Evolutionary conservation across 2,113 vertebrate genomes (phyloP).

Genomic region (Promerops cafer): DNA sequence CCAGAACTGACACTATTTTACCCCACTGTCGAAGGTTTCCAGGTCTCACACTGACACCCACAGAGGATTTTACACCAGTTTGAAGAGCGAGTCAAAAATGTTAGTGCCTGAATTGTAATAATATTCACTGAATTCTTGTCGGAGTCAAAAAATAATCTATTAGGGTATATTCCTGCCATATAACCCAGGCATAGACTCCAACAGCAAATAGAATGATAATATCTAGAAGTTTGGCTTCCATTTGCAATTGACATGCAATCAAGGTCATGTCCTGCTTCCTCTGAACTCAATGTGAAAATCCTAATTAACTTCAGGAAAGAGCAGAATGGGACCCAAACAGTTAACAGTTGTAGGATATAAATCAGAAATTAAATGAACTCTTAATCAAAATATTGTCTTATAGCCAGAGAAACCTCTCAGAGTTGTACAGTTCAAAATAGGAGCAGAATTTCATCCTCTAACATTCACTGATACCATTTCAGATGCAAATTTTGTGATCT

Average conservation of each 20-base stretch:
- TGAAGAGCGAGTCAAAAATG: not conserved
- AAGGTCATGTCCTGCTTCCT: not conserved
- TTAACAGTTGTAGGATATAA: not conserved
- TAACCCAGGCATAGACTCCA: not conserved
- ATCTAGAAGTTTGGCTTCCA: not conserved
- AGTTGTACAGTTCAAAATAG: not conserved
- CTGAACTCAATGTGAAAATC: not conserved
- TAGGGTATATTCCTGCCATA: not conserved
- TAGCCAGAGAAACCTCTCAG: not conserved
- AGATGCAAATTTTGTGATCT: slow-evolving; percentile 15
- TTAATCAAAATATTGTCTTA: not conserved
- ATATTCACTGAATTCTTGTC: not conserved
- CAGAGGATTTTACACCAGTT: not conserved
- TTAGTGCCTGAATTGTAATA: not conserved
- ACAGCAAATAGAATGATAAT: not conserved
- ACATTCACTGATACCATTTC: not conserved
- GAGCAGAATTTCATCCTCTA: slow-evolving; percentile 3
- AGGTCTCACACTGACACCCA: not conserved
- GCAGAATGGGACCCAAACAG: not conserved
- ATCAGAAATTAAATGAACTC: not conserved
- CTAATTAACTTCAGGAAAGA: not conserved
- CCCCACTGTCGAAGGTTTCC: not conserved
- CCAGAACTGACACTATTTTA: not conserved
- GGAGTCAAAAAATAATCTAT: not conserved
- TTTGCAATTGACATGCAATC: not conserved